Conservation (phyloP, 2,888 invertebrate species). For the Metellina segmentata region DNA sequence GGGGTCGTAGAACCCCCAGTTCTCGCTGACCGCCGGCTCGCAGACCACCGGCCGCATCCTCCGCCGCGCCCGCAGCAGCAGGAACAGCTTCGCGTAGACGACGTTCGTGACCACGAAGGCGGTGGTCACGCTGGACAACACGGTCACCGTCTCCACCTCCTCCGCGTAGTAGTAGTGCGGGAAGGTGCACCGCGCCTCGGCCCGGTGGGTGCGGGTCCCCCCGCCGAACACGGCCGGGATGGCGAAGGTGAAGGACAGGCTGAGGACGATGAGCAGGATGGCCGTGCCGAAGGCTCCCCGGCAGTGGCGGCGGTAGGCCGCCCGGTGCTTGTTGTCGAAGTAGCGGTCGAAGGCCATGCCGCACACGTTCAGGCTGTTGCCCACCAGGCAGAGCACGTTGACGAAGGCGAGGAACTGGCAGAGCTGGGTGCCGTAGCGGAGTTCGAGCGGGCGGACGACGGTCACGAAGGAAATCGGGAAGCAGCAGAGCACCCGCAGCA, state of each 20-base stretch:
- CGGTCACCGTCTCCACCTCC: conserved; percentile 24
- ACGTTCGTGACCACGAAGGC: conserved; percentile 60
- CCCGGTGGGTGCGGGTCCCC: neutral
- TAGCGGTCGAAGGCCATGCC: conserved; percentile 74
- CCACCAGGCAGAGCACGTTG: conserved; percentile 68
- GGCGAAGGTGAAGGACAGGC: conserved; percentile 56
- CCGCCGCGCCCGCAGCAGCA: conserved; percentile 59
- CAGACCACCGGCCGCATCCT: conserved; percentile 74
- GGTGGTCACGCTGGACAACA: conserved; percentile 38
- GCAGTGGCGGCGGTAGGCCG: conserved; percentile 61
- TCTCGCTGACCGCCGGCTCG: conserved; percentile 75
- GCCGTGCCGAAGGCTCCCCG: conserved; percentile 52
- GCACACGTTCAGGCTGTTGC: conserved; percentile 67
- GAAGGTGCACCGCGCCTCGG: conserved; percentile 67
- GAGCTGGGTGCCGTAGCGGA: conserved; percentile 35
- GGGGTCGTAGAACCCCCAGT: conserved; percentile 73
- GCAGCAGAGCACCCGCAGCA: conserved; percentile 64
- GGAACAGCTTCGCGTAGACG: conserved; percentile 61
- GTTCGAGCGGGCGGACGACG: conserved; percentile 59
- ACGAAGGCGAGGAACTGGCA: conserved; percentile 70
- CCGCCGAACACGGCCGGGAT: conserved; percentile 60
- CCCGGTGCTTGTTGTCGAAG: conserved; percentile 62
- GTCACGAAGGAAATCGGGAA: conserved; percentile 67
- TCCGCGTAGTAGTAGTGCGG: conserved; percentile 57
- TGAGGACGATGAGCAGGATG: conserved; percentile 44